A percentile compares a stretch with the other conserved stretches of the same genome.
Evolutionary conservation across 2,113 vertebrate species (phyloP).

Genomic region (Nothobranchius kuhntae): DNA sequence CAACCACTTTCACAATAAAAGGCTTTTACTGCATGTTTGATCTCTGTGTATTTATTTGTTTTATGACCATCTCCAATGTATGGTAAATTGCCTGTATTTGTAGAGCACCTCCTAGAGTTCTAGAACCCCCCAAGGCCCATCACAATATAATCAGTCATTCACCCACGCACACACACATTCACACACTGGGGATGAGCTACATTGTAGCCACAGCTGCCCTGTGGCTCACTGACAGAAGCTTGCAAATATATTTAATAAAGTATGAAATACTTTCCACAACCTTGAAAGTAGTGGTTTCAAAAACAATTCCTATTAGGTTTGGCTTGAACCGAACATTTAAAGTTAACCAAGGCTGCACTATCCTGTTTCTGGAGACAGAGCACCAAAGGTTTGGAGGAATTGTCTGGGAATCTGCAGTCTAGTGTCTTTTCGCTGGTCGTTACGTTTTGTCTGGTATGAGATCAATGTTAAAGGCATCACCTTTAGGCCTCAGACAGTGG

Average conservation of each 20-base stretch:
- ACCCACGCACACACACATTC: too few species aligned
- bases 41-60: too few species aligned
- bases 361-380: constrained; percentile 51
- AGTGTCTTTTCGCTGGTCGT: constrained; percentile 52
- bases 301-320: constrained; percentile 46
- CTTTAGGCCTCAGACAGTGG: constrained; percentile 58
- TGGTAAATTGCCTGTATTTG: too few species aligned
- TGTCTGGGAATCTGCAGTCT: constrained; percentile 41
- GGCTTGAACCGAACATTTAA: constrained; percentile 45
- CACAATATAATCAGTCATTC: too few species aligned
- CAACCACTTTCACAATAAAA: not conserved
- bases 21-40: too few species aligned
- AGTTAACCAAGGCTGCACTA: constrained; percentile 46
- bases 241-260: constrained; percentile 30
- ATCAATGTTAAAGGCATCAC: constrained; percentile 55
- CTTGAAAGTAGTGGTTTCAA: constrained; percentile 41
- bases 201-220: too few species aligned
- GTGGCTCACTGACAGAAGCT: constrained; percentile 27
- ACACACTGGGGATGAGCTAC: too few species aligned
- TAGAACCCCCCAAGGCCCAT: not conserved
- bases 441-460: constrained; percentile 53
- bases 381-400: constrained; percentile 52
- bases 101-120: too few species aligned
- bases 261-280: constrained; percentile 47
- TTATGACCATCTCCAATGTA: too few species aligned